Evolutionary conservation across 2,888 invertebrate species (phyloP).

Genomic region (Lithophane socia): DNA sequence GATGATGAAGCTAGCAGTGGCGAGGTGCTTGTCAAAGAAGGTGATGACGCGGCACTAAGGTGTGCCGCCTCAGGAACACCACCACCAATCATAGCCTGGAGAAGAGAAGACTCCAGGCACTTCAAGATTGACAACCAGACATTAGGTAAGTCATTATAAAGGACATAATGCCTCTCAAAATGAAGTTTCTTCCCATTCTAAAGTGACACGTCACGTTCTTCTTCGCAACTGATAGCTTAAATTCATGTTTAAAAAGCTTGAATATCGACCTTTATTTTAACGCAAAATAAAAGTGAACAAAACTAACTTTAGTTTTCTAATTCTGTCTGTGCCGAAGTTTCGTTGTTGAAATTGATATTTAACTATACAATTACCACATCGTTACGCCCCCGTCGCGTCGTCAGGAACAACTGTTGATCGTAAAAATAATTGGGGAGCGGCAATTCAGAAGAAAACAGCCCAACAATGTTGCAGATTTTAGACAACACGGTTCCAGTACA

Average conservation of each 20-base stretch:
- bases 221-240: neutral
- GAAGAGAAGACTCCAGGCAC: constrained; percentile 93
- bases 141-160: constrained; percentile 73
- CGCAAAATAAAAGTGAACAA: constrained; percentile 27
- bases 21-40: constrained; percentile 94
- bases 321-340: constrained; percentile 23
- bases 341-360: constrained; percentile 36
- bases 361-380: constrained; percentile 42
- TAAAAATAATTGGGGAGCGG: constrained; percentile 59
- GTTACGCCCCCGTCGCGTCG: constrained; percentile 35
- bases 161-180: neutral
- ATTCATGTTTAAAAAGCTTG: neutral
- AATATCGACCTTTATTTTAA: constrained; percentile 2
- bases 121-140: constrained; percentile 88
- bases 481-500: constrained; percentile 42
- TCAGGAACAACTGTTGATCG: constrained; percentile 50
- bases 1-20: constrained; percentile 94
- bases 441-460: constrained; percentile 42
- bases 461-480: constrained; percentile 47
- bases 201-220: neutral
- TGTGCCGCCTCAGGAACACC: constrained; percentile 96
- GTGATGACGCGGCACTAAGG: constrained; percentile 93
- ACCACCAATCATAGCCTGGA: constrained; percentile 94
- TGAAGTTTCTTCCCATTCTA: neutral
- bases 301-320: constrained; percentile 40